Base-by-base conservation (phyloP, 2,888 invertebrate species). In the Dicyrtoma fusca region DNA sequence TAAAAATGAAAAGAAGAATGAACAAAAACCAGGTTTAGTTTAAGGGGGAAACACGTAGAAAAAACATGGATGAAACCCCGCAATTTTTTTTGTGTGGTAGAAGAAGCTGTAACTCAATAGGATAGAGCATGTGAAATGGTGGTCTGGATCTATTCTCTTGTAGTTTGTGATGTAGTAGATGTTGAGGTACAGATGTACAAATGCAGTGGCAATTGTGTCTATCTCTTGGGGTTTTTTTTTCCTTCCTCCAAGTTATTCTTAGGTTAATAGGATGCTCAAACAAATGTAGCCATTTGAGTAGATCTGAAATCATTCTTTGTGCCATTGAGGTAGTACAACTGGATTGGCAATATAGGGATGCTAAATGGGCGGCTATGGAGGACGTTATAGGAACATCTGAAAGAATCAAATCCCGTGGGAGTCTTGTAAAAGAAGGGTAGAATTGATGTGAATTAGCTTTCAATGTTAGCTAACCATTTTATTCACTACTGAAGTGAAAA, bases 361-460 rank as follows among this genome's bases (percentile, higher is more conserved):
- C 34, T 53, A 26, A n/a, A 17, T 23, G 34, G 65, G 53, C 51
- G 53, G 25, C 26, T 25, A 51, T 34, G 34, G 34, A n/a, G n/a
- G 51, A 51, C 42, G 65, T 53, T 65, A 51, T 65, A 51, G 49
- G 34, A 65, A 51, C 51, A 65, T 65, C 51, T 65, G 68, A 57
- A 62, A 25, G 68, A 72, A 68, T 68, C 66, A 34, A 72, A 69
- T 69, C 72, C 72, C 49, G 61, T 44, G 72, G 68, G 72, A 62
- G 61, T 68, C 51, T 55, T n/a, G 34, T 25, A 55, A 44, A 53
- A 55, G 57, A 62, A 49, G 72, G 61, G 59, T 55, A 68, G 57
- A 57, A 65, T 34, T 21, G 51, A 51, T 51, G 66, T 55, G 64
- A 64, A 55, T 71, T 63, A 65, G 64, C 65, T 71, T 42, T 49